Percentiles rank a stretch among this genome's conserved stretches.
Conservation (phyloP, 92 coral and sea anemone genomes). For the Pocillopora meandrina region DNA sequence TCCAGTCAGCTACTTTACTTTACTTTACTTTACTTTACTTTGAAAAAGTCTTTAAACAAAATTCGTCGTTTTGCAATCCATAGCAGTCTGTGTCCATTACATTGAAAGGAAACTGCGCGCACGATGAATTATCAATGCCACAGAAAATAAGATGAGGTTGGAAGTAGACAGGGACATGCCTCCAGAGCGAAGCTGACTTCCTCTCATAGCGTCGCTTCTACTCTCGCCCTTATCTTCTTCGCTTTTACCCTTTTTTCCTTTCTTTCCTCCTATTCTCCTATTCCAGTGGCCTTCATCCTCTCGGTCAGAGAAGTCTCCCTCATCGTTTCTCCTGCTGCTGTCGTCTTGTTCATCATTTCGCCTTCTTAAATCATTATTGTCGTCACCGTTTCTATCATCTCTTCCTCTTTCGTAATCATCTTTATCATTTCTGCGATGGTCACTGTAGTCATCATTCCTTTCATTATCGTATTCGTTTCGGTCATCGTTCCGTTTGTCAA, state of each 20-base stretch:
- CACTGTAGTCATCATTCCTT: no score
- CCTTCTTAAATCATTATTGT: not conserved
- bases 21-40: no score
- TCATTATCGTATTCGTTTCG: no score
- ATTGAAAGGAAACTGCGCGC: not conserved
- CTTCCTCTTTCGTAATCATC: no score
- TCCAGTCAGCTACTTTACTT: no score
- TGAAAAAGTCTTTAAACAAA: no score
- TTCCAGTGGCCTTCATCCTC: slow-evolving; percentile 3
- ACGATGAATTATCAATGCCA: not conserved
- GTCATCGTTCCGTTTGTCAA: no score
- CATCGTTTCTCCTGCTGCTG: not conserved
- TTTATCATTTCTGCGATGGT: no score
- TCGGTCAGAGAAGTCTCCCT: not conserved
- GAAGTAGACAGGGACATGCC: not conserved
- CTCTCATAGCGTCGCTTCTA: not conserved
- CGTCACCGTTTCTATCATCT: not conserved
- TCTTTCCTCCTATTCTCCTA: slow-evolving; percentile 2
- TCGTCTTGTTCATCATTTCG: not conserved
- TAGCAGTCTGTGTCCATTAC: no score
- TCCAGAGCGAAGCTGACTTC: slow-evolving; percentile 1
- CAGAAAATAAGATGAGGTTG: not conserved
- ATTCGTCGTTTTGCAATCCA: no score
- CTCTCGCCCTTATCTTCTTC: not conserved
- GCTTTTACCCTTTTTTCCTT: not conserved